Percentiles rank a stretch among this genome's conserved stretches.
Conservation (phyloP, 2,888 invertebrate genomes). For the Leptopilina myrica region DNA sequence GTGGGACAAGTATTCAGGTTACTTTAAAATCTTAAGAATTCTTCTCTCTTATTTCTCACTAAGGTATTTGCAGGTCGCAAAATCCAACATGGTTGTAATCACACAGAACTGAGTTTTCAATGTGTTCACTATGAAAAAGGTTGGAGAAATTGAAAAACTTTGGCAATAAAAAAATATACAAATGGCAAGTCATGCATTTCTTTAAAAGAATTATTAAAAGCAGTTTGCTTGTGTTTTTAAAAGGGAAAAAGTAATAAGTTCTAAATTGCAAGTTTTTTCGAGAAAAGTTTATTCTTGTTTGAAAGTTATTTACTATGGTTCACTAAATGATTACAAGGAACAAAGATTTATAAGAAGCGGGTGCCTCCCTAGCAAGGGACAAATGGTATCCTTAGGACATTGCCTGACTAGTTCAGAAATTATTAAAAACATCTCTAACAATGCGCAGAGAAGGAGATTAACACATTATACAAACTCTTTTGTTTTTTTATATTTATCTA, state of each 20-base stretch:
- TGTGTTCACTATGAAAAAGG: neutral
- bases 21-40: constrained; percentile 18
- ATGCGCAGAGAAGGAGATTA: no score
- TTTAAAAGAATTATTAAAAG: constrained; percentile 12
- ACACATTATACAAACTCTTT: no score
- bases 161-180: neutral
- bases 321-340: no score
- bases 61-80: constrained; percentile 23
- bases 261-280: neutral
- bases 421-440: no score
- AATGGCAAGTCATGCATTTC: constrained; percentile 1
- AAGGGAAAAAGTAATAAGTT: neutral
- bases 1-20: constrained; percentile 2
- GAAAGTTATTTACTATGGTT: neutral
- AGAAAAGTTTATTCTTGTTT: neutral
- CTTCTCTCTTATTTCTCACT: neutral
- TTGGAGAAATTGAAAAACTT: constrained; percentile 28
- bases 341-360: no score
- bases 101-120: neutral
- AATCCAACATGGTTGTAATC: constrained; percentile 1
- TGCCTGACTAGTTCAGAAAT: no score
- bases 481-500: no score
- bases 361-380: no score
- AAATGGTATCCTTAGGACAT: no score
- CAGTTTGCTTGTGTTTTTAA: neutral